phyloP scores from a whole-genome alignment of 2,797 vertebrate species.

The Rhinoraja longicauda region DNA sequence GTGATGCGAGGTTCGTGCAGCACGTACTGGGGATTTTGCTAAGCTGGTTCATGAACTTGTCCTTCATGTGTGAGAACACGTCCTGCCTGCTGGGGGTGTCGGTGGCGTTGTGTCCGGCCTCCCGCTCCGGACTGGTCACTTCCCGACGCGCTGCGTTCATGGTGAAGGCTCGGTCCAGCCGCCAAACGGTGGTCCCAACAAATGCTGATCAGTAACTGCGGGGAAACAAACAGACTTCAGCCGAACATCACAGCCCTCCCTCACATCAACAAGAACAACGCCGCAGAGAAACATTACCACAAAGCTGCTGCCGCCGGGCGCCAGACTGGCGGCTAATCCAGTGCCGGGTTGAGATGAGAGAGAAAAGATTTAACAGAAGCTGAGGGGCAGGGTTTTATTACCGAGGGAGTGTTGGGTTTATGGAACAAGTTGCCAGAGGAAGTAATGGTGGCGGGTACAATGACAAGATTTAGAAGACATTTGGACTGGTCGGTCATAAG shows the following conservation, averaged over 20 bases:
- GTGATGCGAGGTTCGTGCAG: too few species aligned
- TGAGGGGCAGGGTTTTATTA: too few species aligned
- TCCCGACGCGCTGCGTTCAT: slow-evolving; percentile 48
- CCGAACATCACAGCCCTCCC: neutral
- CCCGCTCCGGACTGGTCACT: slow-evolving; percentile 42
- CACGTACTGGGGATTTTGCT: slow-evolving; percentile 63
- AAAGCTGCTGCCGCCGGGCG: neutral
- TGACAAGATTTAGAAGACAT: too few species aligned
- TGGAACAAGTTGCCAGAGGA: too few species aligned
- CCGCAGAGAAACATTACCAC: neutral
- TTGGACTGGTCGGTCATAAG: too few species aligned
- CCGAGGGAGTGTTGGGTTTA: too few species aligned
- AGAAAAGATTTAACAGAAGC: too few species aligned
- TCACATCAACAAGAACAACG: neutral
- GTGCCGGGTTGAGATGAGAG: too few species aligned
- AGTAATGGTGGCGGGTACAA: too few species aligned
- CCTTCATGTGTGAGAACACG: slow-evolving; percentile 71
- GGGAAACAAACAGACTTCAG: neutral
- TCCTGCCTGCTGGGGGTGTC: slow-evolving; percentile 59
- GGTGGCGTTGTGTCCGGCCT: slow-evolving; percentile 43
- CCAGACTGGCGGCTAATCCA: neutral
- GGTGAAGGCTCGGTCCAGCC: slow-evolving; percentile 37
- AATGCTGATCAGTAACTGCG: neutral
- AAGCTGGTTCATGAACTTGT: slow-evolving; percentile 75
- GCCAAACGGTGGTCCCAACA: too few species aligned